Conservation (phyloP, 1,140 invertebrate species). For the Penaeus japonicus region DNA sequence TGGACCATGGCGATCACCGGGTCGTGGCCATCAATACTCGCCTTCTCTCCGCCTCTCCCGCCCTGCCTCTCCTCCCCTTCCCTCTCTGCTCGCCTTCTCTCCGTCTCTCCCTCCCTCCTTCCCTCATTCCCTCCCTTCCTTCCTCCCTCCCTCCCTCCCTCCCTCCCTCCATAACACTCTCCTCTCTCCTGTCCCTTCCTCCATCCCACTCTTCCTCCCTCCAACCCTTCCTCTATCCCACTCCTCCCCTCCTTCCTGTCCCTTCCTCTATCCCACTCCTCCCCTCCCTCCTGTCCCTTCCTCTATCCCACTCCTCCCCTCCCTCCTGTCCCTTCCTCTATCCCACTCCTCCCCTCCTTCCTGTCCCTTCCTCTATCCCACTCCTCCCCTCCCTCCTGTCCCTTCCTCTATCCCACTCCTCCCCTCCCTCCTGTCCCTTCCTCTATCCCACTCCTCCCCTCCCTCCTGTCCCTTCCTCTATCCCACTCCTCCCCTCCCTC, state of each 20-base stretch:
- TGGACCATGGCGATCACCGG: slow-evolving; percentile 19
- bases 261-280: background rate
- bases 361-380: background rate
- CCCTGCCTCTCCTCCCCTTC: background rate
- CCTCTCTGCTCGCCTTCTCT: background rate
- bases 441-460: background rate
- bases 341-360: background rate
- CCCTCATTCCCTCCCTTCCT: background rate
- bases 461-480: background rate
- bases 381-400: background rate
- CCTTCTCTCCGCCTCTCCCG: background rate
- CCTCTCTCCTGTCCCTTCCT: background rate
- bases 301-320: background rate
- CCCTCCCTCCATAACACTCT: background rate
- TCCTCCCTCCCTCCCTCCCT: background rate
- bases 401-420: background rate
- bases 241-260: background rate
- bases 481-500: background rate
- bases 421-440: background rate
- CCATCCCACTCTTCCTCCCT: background rate
- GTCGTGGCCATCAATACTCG: slow-evolving; percentile 2
- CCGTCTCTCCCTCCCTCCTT: background rate
- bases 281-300: background rate
- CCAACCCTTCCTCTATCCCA: background rate
- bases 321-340: background rate